phyloP scores from a whole-genome alignment of 2,888 invertebrate species.

The Aphrophora alni region DNA sequence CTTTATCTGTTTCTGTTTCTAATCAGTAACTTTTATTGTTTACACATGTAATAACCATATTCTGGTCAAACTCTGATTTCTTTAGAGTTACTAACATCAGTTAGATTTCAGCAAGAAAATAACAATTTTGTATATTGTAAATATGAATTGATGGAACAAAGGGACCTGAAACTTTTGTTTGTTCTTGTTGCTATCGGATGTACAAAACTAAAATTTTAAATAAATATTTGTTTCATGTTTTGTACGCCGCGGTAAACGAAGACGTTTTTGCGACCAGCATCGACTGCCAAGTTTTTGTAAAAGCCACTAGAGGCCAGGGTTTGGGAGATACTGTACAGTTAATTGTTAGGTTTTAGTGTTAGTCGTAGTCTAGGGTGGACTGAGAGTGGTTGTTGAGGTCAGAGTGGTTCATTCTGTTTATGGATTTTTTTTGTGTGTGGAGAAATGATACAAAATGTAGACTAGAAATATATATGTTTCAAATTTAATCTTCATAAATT shows the following conservation, averaged over 20 bases:
- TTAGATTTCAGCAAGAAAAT: background rate
- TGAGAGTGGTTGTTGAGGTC: conserved; percentile 7
- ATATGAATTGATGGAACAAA: conserved; percentile 37
- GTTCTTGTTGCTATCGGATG: conserved; percentile 34
- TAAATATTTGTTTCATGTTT: conserved; percentile 19
- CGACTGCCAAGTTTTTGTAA: conserved; percentile 43
- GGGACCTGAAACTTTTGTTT: conserved; percentile 41
- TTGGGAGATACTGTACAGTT: conserved; percentile 38
- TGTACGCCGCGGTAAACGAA: conserved; percentile 36
- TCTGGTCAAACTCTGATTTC: background rate
- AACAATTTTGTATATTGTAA: conserved; percentile 36
- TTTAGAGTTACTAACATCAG: background rate
- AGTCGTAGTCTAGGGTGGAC: conserved; percentile 26
- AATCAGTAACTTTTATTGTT: background rate
- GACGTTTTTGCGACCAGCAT: conserved; percentile 39
- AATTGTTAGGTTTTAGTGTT: conserved; percentile 39
- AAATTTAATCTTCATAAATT: background rate
- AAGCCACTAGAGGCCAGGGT: conserved; percentile 37
- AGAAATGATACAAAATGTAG: conserved; percentile 2
- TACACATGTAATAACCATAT: too few species aligned
- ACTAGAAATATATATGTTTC: background rate
- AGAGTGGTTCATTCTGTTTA: conserved; percentile 30
- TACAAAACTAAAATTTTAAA: conserved; percentile 23
- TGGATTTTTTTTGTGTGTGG: conserved; percentile 23
- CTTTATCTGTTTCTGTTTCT: background rate